A percentile compares a stretch with the other conserved stretches of the same genome.
Evolutionary conservation across 1,140 invertebrate genomes (phyloP).

Genomic region (Heliconius nattereri): DNA sequence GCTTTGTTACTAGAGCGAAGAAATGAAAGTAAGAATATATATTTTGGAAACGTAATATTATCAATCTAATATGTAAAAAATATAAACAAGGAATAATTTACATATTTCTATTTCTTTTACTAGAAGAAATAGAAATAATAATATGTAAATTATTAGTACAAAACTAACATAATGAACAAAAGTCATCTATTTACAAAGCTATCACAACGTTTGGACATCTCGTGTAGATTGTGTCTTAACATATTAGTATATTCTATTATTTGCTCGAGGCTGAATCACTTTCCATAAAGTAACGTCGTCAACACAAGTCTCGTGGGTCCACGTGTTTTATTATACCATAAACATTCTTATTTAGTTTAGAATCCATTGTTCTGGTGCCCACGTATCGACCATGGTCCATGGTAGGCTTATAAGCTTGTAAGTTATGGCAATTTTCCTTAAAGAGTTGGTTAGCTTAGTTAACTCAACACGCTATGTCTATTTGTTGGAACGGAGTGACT

Average conservation of each 20-base stretch:
- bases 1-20: no score
- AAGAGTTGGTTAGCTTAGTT: no score
- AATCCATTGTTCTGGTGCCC: background rate
- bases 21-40: no score
- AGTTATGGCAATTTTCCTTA: no score
- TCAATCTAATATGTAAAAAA: no score
- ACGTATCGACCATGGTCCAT: background rate
- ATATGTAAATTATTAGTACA: no score
- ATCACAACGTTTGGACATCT: background rate
- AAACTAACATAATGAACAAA: background rate
- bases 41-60: no score
- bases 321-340: background rate
- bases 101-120: no score
- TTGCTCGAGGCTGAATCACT: background rate
- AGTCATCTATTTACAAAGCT: background rate
- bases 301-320: background rate
- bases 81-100: no score
- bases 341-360: background rate
- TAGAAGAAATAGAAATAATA: no score
- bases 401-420: no score
- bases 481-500: background rate
- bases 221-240: background rate
- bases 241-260: background rate
- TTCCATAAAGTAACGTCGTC: background rate
- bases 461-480: no score